A percentile compares a stretch with the other conserved stretches of the same genome.
phyloP scores from a whole-genome alignment of 2,888 invertebrate species.

The Dryocosmus kuriphilus region DNA sequence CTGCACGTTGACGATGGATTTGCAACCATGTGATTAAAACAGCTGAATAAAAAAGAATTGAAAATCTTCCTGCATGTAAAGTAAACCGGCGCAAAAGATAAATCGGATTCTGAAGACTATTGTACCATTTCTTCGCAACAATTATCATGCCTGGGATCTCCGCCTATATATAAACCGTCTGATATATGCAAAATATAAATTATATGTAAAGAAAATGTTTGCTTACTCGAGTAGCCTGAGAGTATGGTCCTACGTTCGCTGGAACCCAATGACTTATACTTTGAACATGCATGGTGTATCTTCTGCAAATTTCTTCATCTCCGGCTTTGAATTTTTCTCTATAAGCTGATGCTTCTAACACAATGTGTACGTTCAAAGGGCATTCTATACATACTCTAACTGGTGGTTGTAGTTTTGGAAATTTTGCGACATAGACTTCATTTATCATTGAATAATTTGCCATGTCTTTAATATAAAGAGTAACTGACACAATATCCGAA shows the following conservation, averaged over 20 bases:
- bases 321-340: slow-evolving; percentile 60
- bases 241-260: slow-evolving; percentile 97
- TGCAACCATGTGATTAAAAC: too few relatives aligned
- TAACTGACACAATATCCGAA: slow-evolving; percentile 87
- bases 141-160: too few relatives aligned
- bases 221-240: slow-evolving; percentile 91
- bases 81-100: too few relatives aligned
- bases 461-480: slow-evolving; percentile 92
- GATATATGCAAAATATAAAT: too few relatives aligned
- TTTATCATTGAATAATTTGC: slow-evolving; percentile 88
- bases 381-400: slow-evolving; percentile 91
- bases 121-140: too few relatives aligned
- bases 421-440: slow-evolving; percentile 85
- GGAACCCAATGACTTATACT: slow-evolving; percentile 99
- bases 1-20: too few relatives aligned
- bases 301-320: slow-evolving; percentile 72
- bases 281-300: slow-evolving; percentile 95
- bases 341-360: slow-evolving; percentile 88
- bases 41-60: too few relatives aligned
- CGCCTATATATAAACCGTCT: too few relatives aligned
- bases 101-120: too few relatives aligned
- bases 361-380: slow-evolving; percentile 86
- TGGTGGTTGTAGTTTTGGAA: slow-evolving; percentile 89
- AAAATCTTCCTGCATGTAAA: too few relatives aligned
- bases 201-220: neutral